These are phyloP conservation scores for Torymus texanus DNA, from an alignment of 2,888 invertebrate genomes.

Conservation along the genomic window DNA sequence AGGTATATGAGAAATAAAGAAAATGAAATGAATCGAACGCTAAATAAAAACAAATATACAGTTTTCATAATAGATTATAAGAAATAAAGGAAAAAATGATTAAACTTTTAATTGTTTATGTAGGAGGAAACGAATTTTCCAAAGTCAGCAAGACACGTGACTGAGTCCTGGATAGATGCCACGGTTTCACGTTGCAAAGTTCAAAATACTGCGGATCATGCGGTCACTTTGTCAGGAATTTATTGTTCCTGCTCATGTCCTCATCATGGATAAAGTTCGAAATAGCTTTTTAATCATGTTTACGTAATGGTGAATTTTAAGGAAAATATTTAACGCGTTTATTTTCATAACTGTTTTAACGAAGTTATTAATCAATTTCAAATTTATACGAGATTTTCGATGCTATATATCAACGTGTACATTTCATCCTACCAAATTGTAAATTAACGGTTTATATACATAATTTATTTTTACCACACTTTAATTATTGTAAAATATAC, in stretches of 20 bases:
- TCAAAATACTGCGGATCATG: constrained; percentile 60
- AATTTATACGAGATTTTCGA: no score
- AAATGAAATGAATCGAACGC: no score
- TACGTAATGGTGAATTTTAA: not conserved
- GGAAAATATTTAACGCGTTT: not conserved
- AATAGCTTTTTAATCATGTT: constrained; percentile 17
- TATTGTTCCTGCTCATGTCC: constrained; percentile 67
- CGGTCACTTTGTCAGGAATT: constrained; percentile 63
- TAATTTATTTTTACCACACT: no score
- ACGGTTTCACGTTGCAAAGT: constrained; percentile 57
- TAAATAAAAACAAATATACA: no score
- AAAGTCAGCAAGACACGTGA: constrained; percentile 67
- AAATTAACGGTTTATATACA: no score
- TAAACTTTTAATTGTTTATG: constrained; percentile 51
- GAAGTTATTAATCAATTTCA: not conserved
- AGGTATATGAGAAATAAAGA: no score
- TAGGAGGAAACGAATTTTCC: constrained; percentile 63
- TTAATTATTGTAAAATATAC: no score
- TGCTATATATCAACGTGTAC: no score
- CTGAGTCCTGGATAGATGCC: constrained; percentile 66
- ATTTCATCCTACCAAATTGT: no score
- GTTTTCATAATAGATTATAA: no score
- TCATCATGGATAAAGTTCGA: constrained; percentile 27
- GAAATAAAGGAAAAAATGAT: not conserved
- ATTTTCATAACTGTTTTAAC: not conserved